A percentile compares a stretch with the other conserved stretches of the same genome.
Evolutionary conservation across 2,888 invertebrate species (phyloP).

Genomic region (Caenorhabditis angaria): DNA sequence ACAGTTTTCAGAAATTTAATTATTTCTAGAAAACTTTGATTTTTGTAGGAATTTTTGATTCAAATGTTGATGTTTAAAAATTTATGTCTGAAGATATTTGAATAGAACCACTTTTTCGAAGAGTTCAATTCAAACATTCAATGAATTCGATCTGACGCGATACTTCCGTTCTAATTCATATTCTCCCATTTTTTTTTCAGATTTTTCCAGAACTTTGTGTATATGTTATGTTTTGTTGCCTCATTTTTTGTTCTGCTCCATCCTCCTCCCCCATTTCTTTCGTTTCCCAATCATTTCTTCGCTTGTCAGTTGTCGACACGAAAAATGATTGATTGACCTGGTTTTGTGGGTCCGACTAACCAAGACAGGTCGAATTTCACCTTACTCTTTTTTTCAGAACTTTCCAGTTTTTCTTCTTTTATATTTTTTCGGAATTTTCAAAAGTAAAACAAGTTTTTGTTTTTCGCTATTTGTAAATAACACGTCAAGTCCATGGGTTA

Average conservation of each 20-base stretch:
- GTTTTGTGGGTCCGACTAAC: not conserved
- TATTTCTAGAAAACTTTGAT: too few relatives aligned
- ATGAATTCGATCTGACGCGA: not conserved
- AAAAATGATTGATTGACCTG: slow-evolving; percentile 4
- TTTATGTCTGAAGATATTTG: too few relatives aligned
- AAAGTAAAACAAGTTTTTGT: not conserved
- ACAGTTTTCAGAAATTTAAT: too few relatives aligned
- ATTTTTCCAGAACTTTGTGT: not conserved
- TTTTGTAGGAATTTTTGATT: too few relatives aligned
- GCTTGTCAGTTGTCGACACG: slow-evolving; percentile 4
- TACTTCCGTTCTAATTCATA: too few relatives aligned
- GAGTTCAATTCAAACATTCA: not conserved
- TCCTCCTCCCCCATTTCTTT: not conserved
- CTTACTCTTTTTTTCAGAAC: not conserved
- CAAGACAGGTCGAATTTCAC: not conserved
- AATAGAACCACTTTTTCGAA: not conserved
- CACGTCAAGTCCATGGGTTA: too few relatives aligned
- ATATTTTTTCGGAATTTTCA: not conserved
- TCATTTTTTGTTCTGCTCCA: not conserved
- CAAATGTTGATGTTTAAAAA: too few relatives aligned
- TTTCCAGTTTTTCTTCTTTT: not conserved
- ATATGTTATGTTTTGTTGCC: not conserved
- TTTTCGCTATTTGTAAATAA: too few relatives aligned
- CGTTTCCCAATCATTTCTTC: not conserved
- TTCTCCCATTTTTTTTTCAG: not conserved